These are phyloP conservation scores for Trigoniulus corallinus DNA, from an alignment of 1,140 invertebrate species.

Conservation along the genomic window DNA sequence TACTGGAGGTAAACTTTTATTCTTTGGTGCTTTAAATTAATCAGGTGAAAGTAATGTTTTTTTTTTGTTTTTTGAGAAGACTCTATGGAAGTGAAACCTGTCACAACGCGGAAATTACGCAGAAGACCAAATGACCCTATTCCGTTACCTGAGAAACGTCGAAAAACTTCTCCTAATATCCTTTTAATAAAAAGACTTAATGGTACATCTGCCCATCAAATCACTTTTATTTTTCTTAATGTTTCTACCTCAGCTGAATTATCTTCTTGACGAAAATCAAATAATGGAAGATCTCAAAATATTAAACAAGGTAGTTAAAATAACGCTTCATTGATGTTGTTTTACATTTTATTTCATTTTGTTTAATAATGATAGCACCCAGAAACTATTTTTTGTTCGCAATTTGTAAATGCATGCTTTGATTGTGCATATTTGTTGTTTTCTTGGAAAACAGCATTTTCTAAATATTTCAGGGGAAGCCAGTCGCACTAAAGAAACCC, in stretches of 20 bases:
- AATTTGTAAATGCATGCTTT: neutral
- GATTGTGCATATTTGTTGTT: neutral
- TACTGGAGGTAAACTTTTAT: slow-evolving; percentile 44
- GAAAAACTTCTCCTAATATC: slow-evolving; percentile 43
- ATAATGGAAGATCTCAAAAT: slow-evolving; percentile 73
- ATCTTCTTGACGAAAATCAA: slow-evolving; percentile 71
- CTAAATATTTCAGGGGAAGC: neutral
- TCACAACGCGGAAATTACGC: slow-evolving; percentile 66
- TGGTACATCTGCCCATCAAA: neutral
- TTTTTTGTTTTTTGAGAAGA: slow-evolving; percentile 10
- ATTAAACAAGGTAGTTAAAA: slow-evolving; percentile 44
- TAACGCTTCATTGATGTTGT: neutral
- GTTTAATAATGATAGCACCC: neutral
- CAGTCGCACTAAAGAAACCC: neutral
- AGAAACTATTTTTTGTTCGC: neutral
- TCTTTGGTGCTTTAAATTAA: neutral
- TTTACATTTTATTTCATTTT: neutral
- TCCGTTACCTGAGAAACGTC: slow-evolving; percentile 45
- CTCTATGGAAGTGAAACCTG: slow-evolving; percentile 34
- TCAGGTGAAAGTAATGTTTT: neutral
- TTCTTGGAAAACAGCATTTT: neutral
- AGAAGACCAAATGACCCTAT: slow-evolving; percentile 83
- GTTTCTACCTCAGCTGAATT: slow-evolving; percentile 54
- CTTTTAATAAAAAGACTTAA: slow-evolving; percentile 16
- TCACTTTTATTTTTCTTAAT: slow-evolving; percentile 2